Base-by-base conservation (phyloP, 2,797 vertebrate genomes). In the Anguilla obscura region DNA sequence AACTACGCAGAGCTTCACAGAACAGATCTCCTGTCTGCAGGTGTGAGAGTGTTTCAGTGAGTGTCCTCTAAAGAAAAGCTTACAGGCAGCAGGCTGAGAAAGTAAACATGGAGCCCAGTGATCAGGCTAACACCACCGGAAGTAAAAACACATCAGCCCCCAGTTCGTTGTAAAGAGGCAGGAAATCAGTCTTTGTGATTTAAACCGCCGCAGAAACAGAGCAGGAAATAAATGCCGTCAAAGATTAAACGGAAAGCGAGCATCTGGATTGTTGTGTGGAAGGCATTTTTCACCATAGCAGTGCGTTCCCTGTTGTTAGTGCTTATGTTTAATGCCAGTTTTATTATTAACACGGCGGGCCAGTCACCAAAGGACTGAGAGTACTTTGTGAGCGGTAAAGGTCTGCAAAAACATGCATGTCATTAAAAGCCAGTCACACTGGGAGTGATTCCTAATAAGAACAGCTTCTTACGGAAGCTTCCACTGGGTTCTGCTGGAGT, bases 151-250 rank as follows among this genome's bases (percentile, higher is more conserved):
- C 33, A 9, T 82, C 40, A n/a, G 79, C 36, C 45, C 79, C 3
- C 79, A 50, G 18, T 50, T 50, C 40, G n/a, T 82, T 82, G 40
- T n/a, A 45, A 24, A 82, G 79, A 82, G 79, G 48, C 79, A 82
- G 79, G 79, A 82, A 82, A 82, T 82, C 45, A 48, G 45, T 48
- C 40, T 82, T 50, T 82, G 18, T 50, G 40, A 82, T 82, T 48
- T 48, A 48, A 48, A 82, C 79, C 21, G n/a, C 18, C 18, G 5
- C 79, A 82, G 48, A 82, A 48, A 50, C 79, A 7, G 79, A 24
- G 45, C 74, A 79, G 79, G 79, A 82, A 48, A 82, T 82, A 9
- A 82, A 48, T 82, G 79, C 45, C 0, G 5, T 45, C 18, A n/a
- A 12, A 82, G 79, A 82, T 82, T 48, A 82, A 8, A 50, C 1